Conservation (phyloP, 64 coral and sea anemone genomes). For the Pocillopora verrucosa region DNA sequence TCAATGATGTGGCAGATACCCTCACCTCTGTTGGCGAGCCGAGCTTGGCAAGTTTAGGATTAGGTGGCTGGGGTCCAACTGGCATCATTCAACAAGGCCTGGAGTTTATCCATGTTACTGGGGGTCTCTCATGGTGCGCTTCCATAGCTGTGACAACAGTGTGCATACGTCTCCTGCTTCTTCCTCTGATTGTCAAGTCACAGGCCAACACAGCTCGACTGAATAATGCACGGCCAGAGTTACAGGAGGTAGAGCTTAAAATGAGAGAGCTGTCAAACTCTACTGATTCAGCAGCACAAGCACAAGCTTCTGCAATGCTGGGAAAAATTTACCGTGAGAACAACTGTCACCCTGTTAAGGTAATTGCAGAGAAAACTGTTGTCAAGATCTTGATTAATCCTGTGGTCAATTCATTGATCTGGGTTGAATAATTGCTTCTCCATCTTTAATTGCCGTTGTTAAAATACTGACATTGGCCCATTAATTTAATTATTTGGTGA, state of each 20-base stretch:
- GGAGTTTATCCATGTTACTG: conserved; percentile 74
- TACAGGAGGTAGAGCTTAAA: conserved; percentile 72
- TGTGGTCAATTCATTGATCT: no score
- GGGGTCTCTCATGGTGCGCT: conserved; percentile 77
- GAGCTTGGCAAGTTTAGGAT: conserved; percentile 72
- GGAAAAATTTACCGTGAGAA: conserved; percentile 83
- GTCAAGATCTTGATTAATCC: no score
- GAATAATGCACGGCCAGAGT: conserved; percentile 86
- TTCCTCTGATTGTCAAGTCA: conserved; percentile 79
- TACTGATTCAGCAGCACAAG: conserved; percentile 64
- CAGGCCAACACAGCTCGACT: conserved; percentile 92
- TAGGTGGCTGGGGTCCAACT: conserved; percentile 72
- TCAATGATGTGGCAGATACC: conserved; percentile 60
- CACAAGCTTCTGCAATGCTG: conserved; percentile 59
- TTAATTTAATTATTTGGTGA: no score
- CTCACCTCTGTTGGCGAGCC: conserved; percentile 67
- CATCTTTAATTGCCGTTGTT: no score
- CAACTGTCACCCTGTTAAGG: conserved; percentile 91
- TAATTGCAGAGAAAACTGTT: background rate
- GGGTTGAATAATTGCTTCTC: no score
- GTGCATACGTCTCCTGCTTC: conserved; percentile 64
- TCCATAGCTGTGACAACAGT: conserved; percentile 86
- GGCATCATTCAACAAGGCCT: conserved; percentile 84
- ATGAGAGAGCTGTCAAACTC: conserved; percentile 88
- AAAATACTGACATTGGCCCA: no score